These are phyloP conservation scores for Sturnira hondurensis DNA, from an alignment of 2,113 vertebrate species.

Conservation along the genomic window DNA sequence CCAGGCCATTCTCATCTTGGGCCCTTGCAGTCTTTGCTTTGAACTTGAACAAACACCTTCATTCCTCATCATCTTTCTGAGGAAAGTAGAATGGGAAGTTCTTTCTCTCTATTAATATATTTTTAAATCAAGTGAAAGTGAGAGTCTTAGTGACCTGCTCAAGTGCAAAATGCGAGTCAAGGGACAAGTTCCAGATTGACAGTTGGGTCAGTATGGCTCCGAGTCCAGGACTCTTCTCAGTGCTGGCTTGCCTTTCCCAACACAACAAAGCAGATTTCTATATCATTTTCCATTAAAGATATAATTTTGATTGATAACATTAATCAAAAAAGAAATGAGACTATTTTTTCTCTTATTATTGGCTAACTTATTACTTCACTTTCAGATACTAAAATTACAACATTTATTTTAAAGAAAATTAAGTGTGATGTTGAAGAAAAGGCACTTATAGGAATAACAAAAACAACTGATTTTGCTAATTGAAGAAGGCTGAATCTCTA, in stretches of 20 bases:
- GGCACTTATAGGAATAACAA: background rate
- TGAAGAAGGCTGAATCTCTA: background rate
- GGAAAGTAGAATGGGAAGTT: background rate
- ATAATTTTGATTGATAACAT: background rate
- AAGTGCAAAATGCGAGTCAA: background rate
- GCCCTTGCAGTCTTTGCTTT: background rate
- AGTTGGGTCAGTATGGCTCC: background rate
- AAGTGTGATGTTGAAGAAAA: constrained; percentile 4
- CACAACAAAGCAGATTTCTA: background rate
- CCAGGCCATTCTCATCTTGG: background rate
- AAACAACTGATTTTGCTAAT: background rate
- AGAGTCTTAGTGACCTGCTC: background rate
- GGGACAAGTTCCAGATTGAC: background rate
- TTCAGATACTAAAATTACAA: background rate
- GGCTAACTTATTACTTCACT: constrained; percentile 11
- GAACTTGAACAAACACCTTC: background rate
- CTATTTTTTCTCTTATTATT: background rate
- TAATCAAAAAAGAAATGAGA: constrained; percentile 22
- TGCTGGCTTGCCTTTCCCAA: background rate
- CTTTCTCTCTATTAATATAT: background rate
- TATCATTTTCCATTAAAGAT: background rate
- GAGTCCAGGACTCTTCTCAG: too few species aligned
- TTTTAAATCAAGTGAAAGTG: background rate
- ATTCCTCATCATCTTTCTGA: background rate
- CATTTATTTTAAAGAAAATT: background rate